Evolutionary conservation across 1,140 invertebrate species (phyloP), one percentile per base, ranked within the genome.

Genomic region (Papilio helenus): DNA sequence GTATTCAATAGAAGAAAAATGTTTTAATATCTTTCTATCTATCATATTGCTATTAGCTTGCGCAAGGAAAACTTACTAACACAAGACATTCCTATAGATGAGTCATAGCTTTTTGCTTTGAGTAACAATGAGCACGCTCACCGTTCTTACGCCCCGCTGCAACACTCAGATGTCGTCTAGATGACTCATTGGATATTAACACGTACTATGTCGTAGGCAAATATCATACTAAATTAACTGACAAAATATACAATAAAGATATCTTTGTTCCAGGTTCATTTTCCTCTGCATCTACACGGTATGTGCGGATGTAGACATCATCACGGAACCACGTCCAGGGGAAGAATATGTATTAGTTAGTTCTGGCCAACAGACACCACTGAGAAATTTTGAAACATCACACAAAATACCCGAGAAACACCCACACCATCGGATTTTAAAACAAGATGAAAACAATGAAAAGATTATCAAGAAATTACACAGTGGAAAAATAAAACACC

Each of bases 271-370:
- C 90, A 95, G 94, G 92, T 94, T 92, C 86, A 89, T 94, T 81
- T 84, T 92, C 82, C 83, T 90, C 61, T 92, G 88, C 81, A 73
- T 91, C 72, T 90, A 88, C 76, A 83, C 81, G 72, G 87, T 82
- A 7, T 80, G 80, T 78, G 91, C 92, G 51, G 95, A 95, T 76
- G 94, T 95, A 39, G 94, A 95, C 79, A 90, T 95, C 20, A 95
- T 95, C 80, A 95, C 95, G 44, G 94, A 95, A 85, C 95, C 95
- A 3, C 87, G 94, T 46, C 94, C 94, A 18, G 95, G 95, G 12
- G 94, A 95, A 83, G 95, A 95, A 85, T 95, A 95, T 86, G 95
- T 95, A 5, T 83, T 95, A 76, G 93, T 95, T 42, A 95, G 94
- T 72, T 93, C 93, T 18, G 94, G 92, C 14, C 92, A 93, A 78